Base-by-base conservation (phyloP, 2,888 invertebrate genomes). In the Eucera pruinosa region DNA sequence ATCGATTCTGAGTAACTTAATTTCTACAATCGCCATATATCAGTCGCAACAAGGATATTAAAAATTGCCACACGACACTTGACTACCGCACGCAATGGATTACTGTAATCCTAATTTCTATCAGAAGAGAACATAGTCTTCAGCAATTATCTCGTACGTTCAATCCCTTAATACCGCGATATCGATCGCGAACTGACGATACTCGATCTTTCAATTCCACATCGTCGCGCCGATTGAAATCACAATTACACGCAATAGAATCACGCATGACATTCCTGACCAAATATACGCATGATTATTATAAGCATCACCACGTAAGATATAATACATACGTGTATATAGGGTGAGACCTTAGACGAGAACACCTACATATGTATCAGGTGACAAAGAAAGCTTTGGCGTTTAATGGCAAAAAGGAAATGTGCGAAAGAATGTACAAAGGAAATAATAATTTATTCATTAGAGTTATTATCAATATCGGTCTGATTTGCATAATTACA, bases 201-300 rank as follows among this genome's bases (percentile, higher is more conserved):
- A 7, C 18, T 23, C 3, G 11, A 47, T 18, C 11, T 41, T 33
- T 20, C 18, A 25, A n/a, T 58, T 36, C 9, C 18, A n/a, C n/a
- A n/a, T n/a, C n/a, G n/a, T 20, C n/a, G 2, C 13, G 15, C 6
- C n/a, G 30, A 70, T 64, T 39, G n/a, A 48, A 48, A 41, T 71
- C 13, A 5, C 0, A 13, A 33, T 41, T 23, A 41, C 0, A 13
- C 11, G 23, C 3, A 6, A 13, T 0, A 11, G 7, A 39, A 13
- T 39, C 9, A 5, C 25, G 7, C 2, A 15, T 18, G 18, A 48
- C 47, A 7, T 25, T 36, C 41, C 20, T n/a, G n/a, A n/a, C n/a
- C n/a, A n/a, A n/a, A n/a, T n/a, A n/a, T n/a, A n/a, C n/a, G n/a
- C n/a, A n/a, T n/a, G n/a, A n/a, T n/a, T n/a, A n/a, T n/a, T n/a